phyloP scores from a whole-genome alignment of 2,113 vertebrate species.

The Holacanthus passer region DNA sequence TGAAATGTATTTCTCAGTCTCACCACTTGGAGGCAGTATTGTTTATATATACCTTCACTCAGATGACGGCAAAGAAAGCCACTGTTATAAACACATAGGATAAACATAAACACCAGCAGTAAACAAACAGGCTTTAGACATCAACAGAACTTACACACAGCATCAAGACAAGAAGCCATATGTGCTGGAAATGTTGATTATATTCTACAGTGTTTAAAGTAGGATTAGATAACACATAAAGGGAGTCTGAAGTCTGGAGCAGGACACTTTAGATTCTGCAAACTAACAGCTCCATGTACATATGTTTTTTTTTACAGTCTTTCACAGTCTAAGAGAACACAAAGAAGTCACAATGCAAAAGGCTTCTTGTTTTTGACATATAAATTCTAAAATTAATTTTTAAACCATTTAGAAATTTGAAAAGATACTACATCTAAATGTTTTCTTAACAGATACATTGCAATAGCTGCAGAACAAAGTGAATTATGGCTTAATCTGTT shows the following conservation, averaged over 20 bases:
- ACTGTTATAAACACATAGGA: neutral
- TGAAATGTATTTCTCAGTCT: neutral
- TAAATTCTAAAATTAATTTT: neutral
- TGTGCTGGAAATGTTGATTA: constrained; percentile 7
- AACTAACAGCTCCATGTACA: neutral
- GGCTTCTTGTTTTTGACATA: neutral
- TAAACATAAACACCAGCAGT: constrained; percentile 7
- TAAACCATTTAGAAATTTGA: neutral
- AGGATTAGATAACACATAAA: neutral
- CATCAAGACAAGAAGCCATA: neutral
- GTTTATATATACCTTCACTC: neutral
- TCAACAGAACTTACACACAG: constrained; percentile 23
- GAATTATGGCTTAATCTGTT: neutral
- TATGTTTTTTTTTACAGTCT: neutral
- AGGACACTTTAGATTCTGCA: neutral
- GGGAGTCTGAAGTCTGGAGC: neutral
- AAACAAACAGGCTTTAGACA: constrained; percentile 43
- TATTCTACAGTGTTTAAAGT: neutral
- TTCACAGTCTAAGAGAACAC: neutral
- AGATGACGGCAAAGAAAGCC: no score
- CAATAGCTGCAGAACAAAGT: neutral
- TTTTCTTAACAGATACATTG: neutral
- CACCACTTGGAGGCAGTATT: constrained; percentile 63
- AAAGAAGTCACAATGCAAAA: neutral
- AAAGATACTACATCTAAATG: neutral